These are phyloP conservation scores for Hippocampus kuda DNA, from an alignment of 2,797 vertebrate species.

Conservation along the genomic window DNA sequence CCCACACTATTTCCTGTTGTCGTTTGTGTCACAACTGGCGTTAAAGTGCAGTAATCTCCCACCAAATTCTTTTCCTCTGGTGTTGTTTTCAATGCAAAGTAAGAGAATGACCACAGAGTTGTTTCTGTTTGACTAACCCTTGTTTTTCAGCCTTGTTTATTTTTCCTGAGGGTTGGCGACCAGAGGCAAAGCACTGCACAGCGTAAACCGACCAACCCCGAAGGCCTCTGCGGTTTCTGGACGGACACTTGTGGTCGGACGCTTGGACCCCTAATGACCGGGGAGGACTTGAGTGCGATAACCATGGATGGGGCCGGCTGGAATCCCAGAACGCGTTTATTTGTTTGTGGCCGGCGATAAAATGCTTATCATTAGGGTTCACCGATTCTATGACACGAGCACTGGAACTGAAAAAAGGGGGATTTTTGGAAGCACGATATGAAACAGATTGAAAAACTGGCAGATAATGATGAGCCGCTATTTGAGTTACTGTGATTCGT, in stretches of 20 bases:
- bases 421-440: background rate
- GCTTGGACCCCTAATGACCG: background rate
- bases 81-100: background rate
- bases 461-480: background rate
- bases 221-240: constrained; percentile 1
- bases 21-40: background rate
- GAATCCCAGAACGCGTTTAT: background rate
- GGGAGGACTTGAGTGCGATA: background rate
- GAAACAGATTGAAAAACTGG: constrained; percentile 4
- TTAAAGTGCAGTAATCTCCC: background rate
- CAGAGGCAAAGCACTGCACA: background rate
- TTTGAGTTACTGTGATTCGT: background rate
- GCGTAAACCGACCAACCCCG: background rate
- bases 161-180: constrained; percentile 5
- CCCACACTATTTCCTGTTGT: background rate
- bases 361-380: constrained; percentile 1
- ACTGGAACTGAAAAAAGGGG: background rate
- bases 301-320: background rate
- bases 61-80: background rate
- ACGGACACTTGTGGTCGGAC: background rate
- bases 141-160: constrained; percentile 5
- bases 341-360: constrained; percentile 4
- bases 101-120: constrained; percentile 3
- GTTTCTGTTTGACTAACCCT: constrained; percentile 1
- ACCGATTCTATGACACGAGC: background rate